Base-by-base conservation (phyloP, 1,140 invertebrate genomes). In the Drosophila suzukii region DNA sequence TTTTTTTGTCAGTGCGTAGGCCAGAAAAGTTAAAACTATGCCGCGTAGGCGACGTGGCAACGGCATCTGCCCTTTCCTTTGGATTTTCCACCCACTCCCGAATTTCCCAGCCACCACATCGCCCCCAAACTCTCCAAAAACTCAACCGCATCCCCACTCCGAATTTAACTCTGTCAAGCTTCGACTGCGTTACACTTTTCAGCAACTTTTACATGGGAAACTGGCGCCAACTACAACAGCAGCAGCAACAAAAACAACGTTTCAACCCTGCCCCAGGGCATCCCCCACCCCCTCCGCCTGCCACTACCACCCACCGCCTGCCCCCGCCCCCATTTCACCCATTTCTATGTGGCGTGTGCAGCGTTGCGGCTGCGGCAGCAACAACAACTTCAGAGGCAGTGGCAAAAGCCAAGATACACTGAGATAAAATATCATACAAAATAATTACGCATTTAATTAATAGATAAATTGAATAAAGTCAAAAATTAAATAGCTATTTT, bases 111-210 rank as follows among this genome's bases (percentile, higher is more conserved):
- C 34, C 36, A 15, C 17, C 15, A 13, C 44, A 12, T n/a, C 4
- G 6, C 5, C 11, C 54, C 44, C 44, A 13, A n/a, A 4, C 47
- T 10, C 17, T 34, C 32, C 32, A n/a, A 13, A 47, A 34, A 0
- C 38, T 24, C 47, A 44, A 41, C 67, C 66, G 43, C 30, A 57
- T 55, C 27, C 54, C 50, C 39, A 46, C 15, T 49, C 51, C 47
- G 27, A 51, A 20, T n/a, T 51, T 39, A 66, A 47, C 57, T 62
- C 66, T 60, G 80, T 74, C 44, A 74, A 51, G 54, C 66, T 55
- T 62, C 75, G 71, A 65, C 83, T 88, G 83, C 83, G 83, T 88
- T 86, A 86, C 83, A 82, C 83, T 86, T 88, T 86, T 88, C 83
- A 86, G 70, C 78, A 86, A 88, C 83, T 86, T 88, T 86, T 88